Conservation (phyloP, 2,113 vertebrate genomes). For the Cyrtonyx montezumae region DNA sequence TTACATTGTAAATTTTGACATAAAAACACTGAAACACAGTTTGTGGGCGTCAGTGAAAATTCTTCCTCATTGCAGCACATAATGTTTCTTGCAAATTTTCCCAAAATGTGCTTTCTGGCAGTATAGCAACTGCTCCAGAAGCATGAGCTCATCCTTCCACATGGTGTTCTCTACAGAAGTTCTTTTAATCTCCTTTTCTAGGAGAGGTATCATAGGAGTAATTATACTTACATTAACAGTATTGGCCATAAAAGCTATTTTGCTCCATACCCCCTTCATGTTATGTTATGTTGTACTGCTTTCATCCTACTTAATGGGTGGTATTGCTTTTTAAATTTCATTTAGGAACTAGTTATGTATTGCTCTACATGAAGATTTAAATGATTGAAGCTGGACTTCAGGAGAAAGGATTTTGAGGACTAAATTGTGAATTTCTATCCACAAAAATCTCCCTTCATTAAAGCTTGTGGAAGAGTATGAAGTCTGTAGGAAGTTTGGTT, state of each 20-base stretch:
- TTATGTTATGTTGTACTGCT: not conserved
- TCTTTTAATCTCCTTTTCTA: not conserved
- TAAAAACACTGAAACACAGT: no score
- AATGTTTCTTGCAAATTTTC: not conserved
- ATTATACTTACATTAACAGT: not conserved
- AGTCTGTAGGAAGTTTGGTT: not conserved
- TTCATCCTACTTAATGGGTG: not conserved
- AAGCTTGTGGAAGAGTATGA: not conserved
- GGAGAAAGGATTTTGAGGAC: not conserved
- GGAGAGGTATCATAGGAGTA: not conserved
- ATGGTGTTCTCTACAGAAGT: not conserved
- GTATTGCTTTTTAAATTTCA: not conserved
- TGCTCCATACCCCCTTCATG: not conserved
- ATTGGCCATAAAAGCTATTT: not conserved
- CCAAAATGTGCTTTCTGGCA: not conserved
- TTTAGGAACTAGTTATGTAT: not conserved
- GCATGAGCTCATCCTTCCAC: not conserved
- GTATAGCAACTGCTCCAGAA: not conserved
- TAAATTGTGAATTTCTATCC: not conserved
- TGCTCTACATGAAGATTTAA: not conserved
- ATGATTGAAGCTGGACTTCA: not conserved
- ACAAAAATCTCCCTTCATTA: not conserved
- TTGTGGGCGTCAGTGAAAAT: not conserved
- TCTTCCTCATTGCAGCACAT: not conserved
- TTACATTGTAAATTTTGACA: not conserved